These are phyloP conservation scores for Gari tellinella DNA, from an alignment of 2,888 invertebrate species.

Conservation along the genomic window DNA sequence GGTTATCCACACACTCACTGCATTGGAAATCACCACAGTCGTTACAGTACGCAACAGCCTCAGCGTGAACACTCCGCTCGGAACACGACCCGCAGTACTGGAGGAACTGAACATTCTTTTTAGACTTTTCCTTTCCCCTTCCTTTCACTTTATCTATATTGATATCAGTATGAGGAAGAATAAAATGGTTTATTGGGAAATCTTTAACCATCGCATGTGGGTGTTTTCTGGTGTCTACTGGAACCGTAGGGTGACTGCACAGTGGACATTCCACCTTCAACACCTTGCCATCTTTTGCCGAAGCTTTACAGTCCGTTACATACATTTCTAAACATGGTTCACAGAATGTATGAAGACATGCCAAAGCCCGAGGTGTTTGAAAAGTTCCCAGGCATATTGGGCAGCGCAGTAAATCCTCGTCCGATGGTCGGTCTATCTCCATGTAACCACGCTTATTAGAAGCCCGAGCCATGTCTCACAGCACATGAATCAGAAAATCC, in stretches of 20 bases:
- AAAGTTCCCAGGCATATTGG: conserved; percentile 40
- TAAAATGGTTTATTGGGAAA: conserved; percentile 44
- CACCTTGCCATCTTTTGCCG: conserved; percentile 31
- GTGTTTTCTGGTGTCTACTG: conserved; percentile 22
- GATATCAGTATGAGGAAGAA: conserved; percentile 25
- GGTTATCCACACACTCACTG: conserved; percentile 32
- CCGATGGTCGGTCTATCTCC: conserved; percentile 22
- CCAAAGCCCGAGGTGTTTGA: conserved; percentile 41
- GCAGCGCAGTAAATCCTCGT: conserved; percentile 36
- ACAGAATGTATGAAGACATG: conserved; percentile 53
- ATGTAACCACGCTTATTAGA: neutral
- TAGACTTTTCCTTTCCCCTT: conserved; percentile 11
- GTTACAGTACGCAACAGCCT: conserved; percentile 39
- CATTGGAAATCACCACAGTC: conserved; percentile 51
- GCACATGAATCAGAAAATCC: too few species aligned
- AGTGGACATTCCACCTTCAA: conserved; percentile 41
- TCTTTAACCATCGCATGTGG: conserved; percentile 46
- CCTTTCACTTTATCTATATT: conserved; percentile 8
- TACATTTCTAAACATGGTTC: conserved; percentile 45
- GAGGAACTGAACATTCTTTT: conserved; percentile 29
- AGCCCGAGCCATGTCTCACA: too few species aligned
- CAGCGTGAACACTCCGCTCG: conserved; percentile 16
- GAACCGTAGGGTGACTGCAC: conserved; percentile 33
- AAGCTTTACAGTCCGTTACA: conserved; percentile 35
- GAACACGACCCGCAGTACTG: conserved; percentile 40